phyloP scores from a whole-genome alignment of 2,113 vertebrate genomes.

The Synodontis membranacea region DNA sequence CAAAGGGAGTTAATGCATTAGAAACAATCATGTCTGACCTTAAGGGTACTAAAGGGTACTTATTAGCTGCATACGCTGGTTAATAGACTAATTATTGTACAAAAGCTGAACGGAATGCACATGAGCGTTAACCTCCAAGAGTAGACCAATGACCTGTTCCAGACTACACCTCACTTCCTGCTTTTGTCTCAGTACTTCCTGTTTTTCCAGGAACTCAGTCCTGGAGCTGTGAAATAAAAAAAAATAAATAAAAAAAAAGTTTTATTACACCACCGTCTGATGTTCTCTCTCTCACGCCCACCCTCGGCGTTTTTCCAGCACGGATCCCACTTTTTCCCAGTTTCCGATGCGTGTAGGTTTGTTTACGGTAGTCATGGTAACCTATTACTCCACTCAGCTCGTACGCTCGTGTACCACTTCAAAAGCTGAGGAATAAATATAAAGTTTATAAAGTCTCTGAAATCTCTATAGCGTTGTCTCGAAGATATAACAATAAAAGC shows the following conservation, averaged over 20 bases:
- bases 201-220: constrained; percentile 45
- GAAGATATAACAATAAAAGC: background rate
- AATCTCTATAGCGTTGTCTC: background rate
- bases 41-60: background rate
- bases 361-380: background rate
- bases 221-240: constrained; percentile 32
- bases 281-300: background rate
- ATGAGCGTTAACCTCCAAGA: background rate
- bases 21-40: background rate
- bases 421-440: background rate
- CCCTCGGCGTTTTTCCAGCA: background rate
- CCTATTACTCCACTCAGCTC: background rate
- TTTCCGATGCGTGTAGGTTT: background rate
- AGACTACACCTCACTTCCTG: constrained; percentile 46
- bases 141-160: constrained; percentile 17
- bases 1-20: background rate
- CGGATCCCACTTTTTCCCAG: background rate
- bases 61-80: background rate
- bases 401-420: background rate
- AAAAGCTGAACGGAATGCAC: background rate
- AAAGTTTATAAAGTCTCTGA: background rate
- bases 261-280: constrained; percentile 8
- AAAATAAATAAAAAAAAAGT: too few species aligned
- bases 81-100: background rate
- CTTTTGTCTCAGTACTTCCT: constrained; percentile 50